These are phyloP conservation scores for Limnephilus auricula DNA, from an alignment of 2,888 invertebrate species.

Conservation along the genomic window DNA sequence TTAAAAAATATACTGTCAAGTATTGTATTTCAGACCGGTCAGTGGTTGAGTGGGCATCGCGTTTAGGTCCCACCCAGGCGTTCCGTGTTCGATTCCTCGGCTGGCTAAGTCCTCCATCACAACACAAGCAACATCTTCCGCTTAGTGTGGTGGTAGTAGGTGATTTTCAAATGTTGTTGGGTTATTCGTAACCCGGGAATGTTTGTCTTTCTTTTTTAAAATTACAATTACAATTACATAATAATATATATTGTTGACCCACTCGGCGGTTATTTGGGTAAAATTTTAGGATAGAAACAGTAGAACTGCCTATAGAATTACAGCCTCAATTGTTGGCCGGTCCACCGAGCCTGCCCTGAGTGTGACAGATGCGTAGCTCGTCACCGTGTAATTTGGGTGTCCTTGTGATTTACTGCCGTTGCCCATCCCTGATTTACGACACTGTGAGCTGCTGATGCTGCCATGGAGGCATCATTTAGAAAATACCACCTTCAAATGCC, in stretches of 20 bases:
- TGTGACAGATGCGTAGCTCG: slow-evolving; percentile 37
- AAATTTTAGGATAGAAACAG: not conserved
- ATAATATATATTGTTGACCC: not conserved
- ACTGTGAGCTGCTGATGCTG: slow-evolving; percentile 23
- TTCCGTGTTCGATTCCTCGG: too few relatives aligned
- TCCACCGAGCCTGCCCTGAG: not conserved
- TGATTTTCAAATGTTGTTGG: too few relatives aligned
- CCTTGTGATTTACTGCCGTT: slow-evolving; percentile 54
- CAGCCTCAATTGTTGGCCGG: not conserved
- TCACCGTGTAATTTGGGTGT: slow-evolving; percentile 55
- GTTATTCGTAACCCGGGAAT: too few relatives aligned
- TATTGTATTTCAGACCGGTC: too few relatives aligned
- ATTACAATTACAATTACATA: too few relatives aligned
- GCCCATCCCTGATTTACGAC: slow-evolving; percentile 53
- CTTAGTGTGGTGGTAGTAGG: too few relatives aligned
- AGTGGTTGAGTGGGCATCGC: too few relatives aligned
- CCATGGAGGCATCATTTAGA: not conserved
- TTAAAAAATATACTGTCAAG: too few relatives aligned
- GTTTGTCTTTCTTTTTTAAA: too few relatives aligned
- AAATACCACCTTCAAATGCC: not conserved
- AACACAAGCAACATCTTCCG: too few relatives aligned
- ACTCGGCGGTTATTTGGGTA: not conserved
- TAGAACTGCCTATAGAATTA: not conserved
- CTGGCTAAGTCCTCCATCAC: too few relatives aligned
- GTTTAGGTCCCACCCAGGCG: too few relatives aligned